phyloP scores from a whole-genome alignment of 1,140 invertebrate species.

The Ips typographus region DNA sequence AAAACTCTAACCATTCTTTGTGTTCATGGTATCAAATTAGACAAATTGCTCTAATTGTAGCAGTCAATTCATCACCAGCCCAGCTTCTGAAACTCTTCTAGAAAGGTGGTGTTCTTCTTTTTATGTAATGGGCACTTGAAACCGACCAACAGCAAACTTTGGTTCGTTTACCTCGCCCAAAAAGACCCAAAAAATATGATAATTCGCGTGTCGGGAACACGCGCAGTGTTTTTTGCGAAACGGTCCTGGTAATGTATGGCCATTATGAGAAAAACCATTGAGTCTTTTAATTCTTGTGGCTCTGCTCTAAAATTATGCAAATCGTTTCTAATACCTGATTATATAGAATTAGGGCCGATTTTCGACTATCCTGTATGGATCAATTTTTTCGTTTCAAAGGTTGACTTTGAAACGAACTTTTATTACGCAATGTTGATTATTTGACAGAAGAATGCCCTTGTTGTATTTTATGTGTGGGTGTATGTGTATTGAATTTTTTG shows the following conservation, averaged over 20 bases:
- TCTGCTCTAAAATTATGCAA: slow-evolving; percentile 23
- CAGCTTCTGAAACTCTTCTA: too few species aligned
- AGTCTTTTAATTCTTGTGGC: slow-evolving; percentile 14
- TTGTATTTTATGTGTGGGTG: not conserved
- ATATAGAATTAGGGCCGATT: slow-evolving; percentile 12
- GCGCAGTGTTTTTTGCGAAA: slow-evolving; percentile 14
- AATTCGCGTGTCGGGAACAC: slow-evolving; percentile 23
- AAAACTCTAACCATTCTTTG: too few species aligned
- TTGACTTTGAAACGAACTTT: not conserved
- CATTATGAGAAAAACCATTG: slow-evolving; percentile 18
- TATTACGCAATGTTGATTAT: not conserved
- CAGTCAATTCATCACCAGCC: too few species aligned
- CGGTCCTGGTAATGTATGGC: slow-evolving; percentile 18
- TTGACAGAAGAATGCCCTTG: not conserved
- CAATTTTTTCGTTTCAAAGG: not conserved
- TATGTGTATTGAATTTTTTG: not conserved
- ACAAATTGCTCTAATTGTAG: too few species aligned
- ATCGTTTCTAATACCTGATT: slow-evolving; percentile 20
- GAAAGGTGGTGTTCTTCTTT: too few species aligned
- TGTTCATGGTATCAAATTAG: too few species aligned
- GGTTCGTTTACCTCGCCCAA: slow-evolving; percentile 12
- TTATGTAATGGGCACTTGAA: not conserved
- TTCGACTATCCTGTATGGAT: slow-evolving; percentile 2
- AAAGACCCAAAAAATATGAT: slow-evolving; percentile 6
- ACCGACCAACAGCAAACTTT: slow-evolving; percentile 6